phyloP scores from a whole-genome alignment of 2,797 vertebrate genomes.

The Alca torda region DNA sequence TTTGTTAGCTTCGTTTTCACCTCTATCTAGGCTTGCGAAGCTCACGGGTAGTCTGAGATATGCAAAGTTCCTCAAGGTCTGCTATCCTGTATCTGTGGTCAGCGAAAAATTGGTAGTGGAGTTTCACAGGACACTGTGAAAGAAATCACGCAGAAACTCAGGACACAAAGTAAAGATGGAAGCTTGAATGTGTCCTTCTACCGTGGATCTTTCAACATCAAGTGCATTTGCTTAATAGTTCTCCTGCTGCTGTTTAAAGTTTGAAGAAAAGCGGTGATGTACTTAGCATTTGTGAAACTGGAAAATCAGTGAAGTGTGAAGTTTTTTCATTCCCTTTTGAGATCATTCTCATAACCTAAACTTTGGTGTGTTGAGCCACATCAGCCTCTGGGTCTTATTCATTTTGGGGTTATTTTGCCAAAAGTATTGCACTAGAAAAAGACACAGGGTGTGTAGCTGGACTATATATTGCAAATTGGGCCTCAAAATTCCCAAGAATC shows the following conservation, averaged over 20 bases:
- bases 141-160: not conserved
- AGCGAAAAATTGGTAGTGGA: not conserved
- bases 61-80: not conserved
- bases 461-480: not conserved
- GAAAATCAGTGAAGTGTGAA: not conserved
- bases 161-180: not conserved
- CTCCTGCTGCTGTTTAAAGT: not conserved
- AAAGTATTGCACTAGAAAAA: not conserved
- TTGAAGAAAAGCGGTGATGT: not conserved
- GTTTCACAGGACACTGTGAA: not conserved
- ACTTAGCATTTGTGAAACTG: not conserved
- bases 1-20: not conserved
- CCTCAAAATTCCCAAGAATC: not conserved
- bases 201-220: not conserved
- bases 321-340: not conserved
- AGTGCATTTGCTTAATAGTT: not conserved
- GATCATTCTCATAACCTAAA: not conserved
- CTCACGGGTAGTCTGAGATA: not conserved
- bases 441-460: not conserved
- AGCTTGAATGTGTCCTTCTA: not conserved
- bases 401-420: not conserved
- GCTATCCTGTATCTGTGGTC: not conserved
- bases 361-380: not conserved
- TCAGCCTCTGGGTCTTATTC: not conserved
- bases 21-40: not conserved